These are phyloP conservation scores for Corythaixoides concolor DNA, from an alignment of 2,113 vertebrate genomes.

Conservation along the genomic window DNA sequence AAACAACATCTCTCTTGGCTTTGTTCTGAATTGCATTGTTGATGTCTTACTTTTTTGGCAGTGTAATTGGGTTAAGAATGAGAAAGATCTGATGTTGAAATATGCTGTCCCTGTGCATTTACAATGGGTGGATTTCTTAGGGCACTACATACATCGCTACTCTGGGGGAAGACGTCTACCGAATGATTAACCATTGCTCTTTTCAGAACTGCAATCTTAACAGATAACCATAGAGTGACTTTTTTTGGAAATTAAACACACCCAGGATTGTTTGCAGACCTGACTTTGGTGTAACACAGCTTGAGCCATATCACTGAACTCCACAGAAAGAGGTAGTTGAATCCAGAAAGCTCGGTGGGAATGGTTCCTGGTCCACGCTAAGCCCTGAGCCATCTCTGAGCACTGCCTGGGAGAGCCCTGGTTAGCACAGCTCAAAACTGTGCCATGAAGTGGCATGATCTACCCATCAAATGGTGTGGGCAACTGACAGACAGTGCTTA, in stretches of 20 bases:
- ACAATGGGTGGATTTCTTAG: background rate
- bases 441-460: fast-evolving
- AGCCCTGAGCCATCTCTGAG: background rate
- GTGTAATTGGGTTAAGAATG: background rate
- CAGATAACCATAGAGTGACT: background rate
- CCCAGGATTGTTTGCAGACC: background rate
- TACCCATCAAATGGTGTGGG: too few relatives aligned
- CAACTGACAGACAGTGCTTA: background rate
- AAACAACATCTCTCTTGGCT: background rate
- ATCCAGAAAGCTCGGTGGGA: background rate
- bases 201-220: background rate
- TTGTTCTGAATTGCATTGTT: background rate
- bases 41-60: background rate
- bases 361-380: fast-evolving
- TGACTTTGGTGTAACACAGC: background rate
- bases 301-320: background rate
- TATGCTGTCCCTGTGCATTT: background rate
- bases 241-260: background rate
- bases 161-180: background rate
- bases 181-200: too few relatives aligned
- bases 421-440: background rate
- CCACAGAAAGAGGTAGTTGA: too few relatives aligned
- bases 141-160: background rate
- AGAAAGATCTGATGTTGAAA: background rate
- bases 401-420: background rate